Base-by-base conservation (phyloP, 2,113 vertebrate species). In the Sorex araneus region DNA sequence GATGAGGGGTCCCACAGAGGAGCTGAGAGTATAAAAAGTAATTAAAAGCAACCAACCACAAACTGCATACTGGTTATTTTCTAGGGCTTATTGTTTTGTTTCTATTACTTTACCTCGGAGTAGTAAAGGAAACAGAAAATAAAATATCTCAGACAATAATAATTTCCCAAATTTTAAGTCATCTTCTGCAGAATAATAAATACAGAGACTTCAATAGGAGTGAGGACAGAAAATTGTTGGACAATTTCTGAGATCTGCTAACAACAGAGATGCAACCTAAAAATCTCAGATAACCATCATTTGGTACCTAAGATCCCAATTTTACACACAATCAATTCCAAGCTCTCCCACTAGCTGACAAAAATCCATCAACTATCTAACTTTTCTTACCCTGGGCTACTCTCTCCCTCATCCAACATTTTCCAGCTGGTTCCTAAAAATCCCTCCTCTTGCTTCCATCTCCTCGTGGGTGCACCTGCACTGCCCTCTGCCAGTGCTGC, bases 11-110 rank as follows among this genome's bases (percentile, higher is more conserved):
- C 93, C 84, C 84, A 50, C 54, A 67, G 93, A 94, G 81, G 11
- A 78, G 27, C 30, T 63, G 45, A 85, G 78, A 30, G 74, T 67
- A 28, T 43, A 80, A 92, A 64, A 93, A 92, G 82, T 80, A 90
- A 94, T 96, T 93, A 94, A 91, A 92, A 95, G 93, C 84, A 66
- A 81, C 32, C 69, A 92, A 94, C 83, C 76, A 94, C 77, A 89
- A 90, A 86, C 28, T 77, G 47, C 81, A 30, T n/a, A 45, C 67
- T 57, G 47, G 66, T 83, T 92, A 79, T 86, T 94, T 93, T 45
- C 90, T 83, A 67, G 76, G 21, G 73, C 18, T 6, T 40, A 11
- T 36, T 79, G 88, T 80, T 88, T 80, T 90, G 63, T 79, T 89
- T 40, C 54, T 54, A 54, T 21, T 5, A 89, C 43, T 36, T 79